Conservation (phyloP, 1,140 invertebrate genomes). For the Calephelis nemesis region DNA sequence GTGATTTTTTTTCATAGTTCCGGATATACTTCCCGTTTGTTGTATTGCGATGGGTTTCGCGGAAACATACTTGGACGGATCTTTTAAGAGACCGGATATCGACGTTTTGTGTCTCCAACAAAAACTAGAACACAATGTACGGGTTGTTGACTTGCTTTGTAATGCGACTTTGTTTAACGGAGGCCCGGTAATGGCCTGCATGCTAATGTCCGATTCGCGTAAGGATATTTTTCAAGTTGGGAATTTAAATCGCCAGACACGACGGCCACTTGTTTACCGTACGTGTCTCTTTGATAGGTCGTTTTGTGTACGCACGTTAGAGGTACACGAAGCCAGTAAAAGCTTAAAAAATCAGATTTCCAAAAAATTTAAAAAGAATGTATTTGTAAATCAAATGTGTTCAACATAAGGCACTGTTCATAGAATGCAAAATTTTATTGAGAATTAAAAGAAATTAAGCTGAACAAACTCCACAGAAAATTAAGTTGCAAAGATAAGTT, state of each 20-base stretch:
- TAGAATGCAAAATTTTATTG: too few species aligned
- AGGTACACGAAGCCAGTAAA: background rate
- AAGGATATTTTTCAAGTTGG: conserved; percentile 7
- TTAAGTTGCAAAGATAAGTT: too few species aligned
- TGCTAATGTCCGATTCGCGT: conserved; percentile 43
- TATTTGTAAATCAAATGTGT: too few species aligned
- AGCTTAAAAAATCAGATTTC: too few species aligned
- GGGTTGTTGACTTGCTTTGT: conserved; percentile 62
- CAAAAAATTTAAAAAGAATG: too few species aligned
- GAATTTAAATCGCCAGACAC: conserved; percentile 15
- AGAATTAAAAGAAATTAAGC: too few species aligned
- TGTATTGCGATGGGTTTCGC: conserved; percentile 71
- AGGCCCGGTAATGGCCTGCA: conserved; percentile 37
- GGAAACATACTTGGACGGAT: conserved; percentile 55
- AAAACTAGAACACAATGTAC: conserved; percentile 54
- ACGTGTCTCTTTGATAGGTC: background rate
- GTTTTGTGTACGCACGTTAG: background rate
- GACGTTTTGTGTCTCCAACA: conserved; percentile 66
- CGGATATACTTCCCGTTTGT: conserved; percentile 73
- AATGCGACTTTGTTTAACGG: conserved; percentile 52
- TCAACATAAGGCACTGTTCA: too few species aligned
- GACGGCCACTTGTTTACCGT: background rate
- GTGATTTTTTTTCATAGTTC: conserved; percentile 69
- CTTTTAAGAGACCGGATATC: conserved; percentile 62
- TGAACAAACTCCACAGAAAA: too few species aligned